A percentile compares a stretch with the other conserved stretches of the same genome.
Conservation (phyloP, 2,797 vertebrate genomes). For the Anas flavirostris region DNA sequence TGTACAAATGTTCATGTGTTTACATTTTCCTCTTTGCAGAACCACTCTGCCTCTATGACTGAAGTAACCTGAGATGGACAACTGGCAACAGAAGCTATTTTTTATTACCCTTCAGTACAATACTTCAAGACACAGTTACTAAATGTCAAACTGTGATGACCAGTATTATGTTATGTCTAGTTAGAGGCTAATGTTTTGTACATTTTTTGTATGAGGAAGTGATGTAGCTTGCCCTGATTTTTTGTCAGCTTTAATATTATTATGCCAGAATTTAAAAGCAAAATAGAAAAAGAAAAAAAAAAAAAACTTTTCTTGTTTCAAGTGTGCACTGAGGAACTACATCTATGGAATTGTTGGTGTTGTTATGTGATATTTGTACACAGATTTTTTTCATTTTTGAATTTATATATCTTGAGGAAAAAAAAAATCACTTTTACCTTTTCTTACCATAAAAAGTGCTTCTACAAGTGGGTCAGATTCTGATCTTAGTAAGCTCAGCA, state of each 20-base stretch:
- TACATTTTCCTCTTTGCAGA: conserved; percentile 80
- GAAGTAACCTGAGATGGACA: conserved; percentile 95
- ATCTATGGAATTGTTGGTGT: conserved; percentile 87
- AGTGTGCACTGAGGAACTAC: conserved; percentile 81
- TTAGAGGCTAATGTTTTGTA: conserved; percentile 98
- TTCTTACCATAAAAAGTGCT: conserved; percentile 74
- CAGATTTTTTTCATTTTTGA: conserved; percentile 86
- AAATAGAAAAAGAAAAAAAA: conserved; percentile 4
- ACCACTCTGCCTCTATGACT: conserved; percentile 98
- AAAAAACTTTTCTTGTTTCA: conserved; percentile 76
- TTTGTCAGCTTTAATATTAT: conserved; percentile 89
- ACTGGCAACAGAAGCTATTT: conserved; percentile 84
- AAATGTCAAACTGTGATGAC: conserved; percentile 85
- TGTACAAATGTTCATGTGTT: neutral
- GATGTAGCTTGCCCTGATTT: conserved; percentile 91
- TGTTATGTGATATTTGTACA: conserved; percentile 98
- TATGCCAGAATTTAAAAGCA: conserved; percentile 86
- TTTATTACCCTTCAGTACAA: conserved; percentile 87
- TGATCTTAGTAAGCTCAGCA: conserved; percentile 22
- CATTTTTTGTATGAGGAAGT: conserved; percentile 97
- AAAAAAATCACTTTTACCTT: conserved; percentile 72
- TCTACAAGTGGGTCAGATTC: conserved; percentile 51
- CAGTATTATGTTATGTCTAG: conserved; percentile 93
- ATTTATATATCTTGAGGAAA: conserved; percentile 80
- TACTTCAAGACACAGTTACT: conserved; percentile 92